These are phyloP conservation scores for Metridium senile DNA, from an alignment of 92 coral and sea anemone genomes.

Conservation along the genomic window DNA sequence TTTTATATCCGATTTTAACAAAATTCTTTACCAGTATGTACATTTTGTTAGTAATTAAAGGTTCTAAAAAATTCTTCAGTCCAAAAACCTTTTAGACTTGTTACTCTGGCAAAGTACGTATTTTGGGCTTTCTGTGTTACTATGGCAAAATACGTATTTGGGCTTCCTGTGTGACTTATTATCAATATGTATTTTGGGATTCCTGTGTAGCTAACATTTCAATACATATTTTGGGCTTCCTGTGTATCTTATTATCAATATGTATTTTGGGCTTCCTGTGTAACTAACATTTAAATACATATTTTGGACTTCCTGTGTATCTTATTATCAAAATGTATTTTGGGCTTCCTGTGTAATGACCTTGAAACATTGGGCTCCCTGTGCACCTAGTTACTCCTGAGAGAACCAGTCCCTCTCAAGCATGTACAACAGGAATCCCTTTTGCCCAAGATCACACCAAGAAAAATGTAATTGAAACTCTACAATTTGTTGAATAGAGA, in stretches of 20 bases:
- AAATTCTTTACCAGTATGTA: no score
- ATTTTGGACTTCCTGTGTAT: background rate
- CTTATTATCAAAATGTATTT: background rate
- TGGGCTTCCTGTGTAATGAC: background rate
- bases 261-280: background rate
- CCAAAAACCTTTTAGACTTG: no score
- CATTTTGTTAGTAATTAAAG: no score
- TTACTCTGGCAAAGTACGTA: no score
- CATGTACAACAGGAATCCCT: constrained; percentile 1
- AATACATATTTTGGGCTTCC: background rate
- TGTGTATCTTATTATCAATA: background rate
- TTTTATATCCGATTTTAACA: background rate
- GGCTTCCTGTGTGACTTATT: no score
- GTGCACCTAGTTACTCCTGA: background rate
- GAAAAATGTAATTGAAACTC: no score
- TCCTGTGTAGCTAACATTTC: background rate
- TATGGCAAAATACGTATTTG: no score
- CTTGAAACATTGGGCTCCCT: background rate
- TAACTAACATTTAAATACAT: background rate
- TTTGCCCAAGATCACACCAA: background rate
- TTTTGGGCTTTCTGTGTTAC: no score
- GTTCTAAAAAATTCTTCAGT: no score
- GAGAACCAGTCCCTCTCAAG: constrained; percentile 15
- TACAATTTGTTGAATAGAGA: no score
- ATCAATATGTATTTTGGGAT: background rate